Conservation (phyloP, 2,113 vertebrate species). For the Phyllopteryx taeniolatus region DNA sequence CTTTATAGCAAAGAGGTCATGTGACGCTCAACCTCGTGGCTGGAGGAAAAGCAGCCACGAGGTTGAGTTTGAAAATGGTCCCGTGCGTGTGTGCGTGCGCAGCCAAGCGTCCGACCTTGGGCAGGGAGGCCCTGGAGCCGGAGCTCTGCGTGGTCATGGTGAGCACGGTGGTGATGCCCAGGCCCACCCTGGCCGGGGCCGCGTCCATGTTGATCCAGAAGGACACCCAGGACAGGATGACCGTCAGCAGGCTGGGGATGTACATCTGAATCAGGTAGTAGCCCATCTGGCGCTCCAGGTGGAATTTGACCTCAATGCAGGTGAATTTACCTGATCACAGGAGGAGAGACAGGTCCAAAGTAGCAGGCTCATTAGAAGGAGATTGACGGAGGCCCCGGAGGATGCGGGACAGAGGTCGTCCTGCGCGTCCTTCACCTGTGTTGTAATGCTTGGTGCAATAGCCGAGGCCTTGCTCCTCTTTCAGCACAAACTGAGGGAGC, state of each 20-base stretch:
- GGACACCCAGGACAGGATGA: constrained; percentile 87
- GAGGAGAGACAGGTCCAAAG: constrained; percentile 36
- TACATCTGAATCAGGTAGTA: constrained; percentile 99
- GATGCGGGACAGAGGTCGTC: background rate
- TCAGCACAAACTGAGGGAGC: constrained; percentile 89
- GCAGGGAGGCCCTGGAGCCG: constrained; percentile 88
- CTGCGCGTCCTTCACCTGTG: constrained; percentile 77
- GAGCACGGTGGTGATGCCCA: constrained; percentile 93
- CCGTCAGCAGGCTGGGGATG: constrained; percentile 90
- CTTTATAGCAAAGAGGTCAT: background rate
- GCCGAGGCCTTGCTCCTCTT: constrained; percentile 87
- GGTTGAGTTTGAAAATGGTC: too few species aligned
- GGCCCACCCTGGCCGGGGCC: constrained; percentile 81
- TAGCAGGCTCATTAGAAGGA: constrained; percentile 37
- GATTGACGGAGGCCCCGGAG: background rate
- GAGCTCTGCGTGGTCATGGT: constrained; percentile 97
- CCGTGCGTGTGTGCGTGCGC: too few species aligned
- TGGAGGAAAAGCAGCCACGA: background rate
- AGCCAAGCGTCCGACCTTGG: constrained; percentile 76
- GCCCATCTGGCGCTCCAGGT: constrained; percentile 94
- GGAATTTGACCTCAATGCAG: constrained; percentile 95
- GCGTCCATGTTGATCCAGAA: constrained; percentile 5
- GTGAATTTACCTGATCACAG: constrained; percentile 85
- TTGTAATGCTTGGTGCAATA: constrained; percentile 95
- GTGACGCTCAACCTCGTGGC: background rate